A percentile compares a stretch with the other conserved stretches of the same genome.
Evolutionary conservation across 2,113 vertebrate genomes (phyloP).

Genomic region (Hippocampus mohnikei): DNA sequence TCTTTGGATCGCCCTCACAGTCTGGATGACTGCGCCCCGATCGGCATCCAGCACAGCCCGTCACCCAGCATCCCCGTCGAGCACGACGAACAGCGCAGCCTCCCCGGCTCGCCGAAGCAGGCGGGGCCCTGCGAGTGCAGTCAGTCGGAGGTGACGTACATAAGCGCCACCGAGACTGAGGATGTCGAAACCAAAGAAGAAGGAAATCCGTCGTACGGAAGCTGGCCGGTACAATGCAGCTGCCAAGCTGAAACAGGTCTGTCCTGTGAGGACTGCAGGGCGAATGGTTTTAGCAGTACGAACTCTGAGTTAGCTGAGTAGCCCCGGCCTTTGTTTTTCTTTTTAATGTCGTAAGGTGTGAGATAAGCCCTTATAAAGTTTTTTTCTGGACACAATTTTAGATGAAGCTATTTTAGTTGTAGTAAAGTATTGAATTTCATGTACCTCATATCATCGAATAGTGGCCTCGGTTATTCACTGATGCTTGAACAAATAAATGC

Average conservation of each 20-base stretch:
- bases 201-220: slow-evolving; percentile 42
- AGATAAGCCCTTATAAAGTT: not conserved
- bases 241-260: slow-evolving; percentile 18
- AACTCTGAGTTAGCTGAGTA: slow-evolving; percentile 16
- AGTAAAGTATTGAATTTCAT: not conserved
- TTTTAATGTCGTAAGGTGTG: not conserved
- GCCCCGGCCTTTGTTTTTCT: not conserved
- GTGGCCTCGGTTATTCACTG: not conserved
- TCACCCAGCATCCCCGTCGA: slow-evolving; percentile 54
- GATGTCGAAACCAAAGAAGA: not conserved
- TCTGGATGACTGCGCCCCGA: slow-evolving; percentile 32
- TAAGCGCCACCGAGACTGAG: not conserved
- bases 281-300: slow-evolving; percentile 39
- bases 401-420: not conserved
- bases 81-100: slow-evolving; percentile 61
- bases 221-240: slow-evolving; percentile 57
- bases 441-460: not conserved
- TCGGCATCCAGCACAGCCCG: slow-evolving; percentile 12
- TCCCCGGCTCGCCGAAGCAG: not conserved
- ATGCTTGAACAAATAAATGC: too few species aligned
- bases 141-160: slow-evolving; percentile 70
- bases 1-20: slow-evolving; percentile 58
- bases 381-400: not conserved
- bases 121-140: slow-evolving; percentile 54
- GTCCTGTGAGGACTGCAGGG: slow-evolving; percentile 51